Evolutionary conservation across 2,797 vertebrate genomes (phyloP).

Genomic region (Heteromormyrus szaboi): DNA sequence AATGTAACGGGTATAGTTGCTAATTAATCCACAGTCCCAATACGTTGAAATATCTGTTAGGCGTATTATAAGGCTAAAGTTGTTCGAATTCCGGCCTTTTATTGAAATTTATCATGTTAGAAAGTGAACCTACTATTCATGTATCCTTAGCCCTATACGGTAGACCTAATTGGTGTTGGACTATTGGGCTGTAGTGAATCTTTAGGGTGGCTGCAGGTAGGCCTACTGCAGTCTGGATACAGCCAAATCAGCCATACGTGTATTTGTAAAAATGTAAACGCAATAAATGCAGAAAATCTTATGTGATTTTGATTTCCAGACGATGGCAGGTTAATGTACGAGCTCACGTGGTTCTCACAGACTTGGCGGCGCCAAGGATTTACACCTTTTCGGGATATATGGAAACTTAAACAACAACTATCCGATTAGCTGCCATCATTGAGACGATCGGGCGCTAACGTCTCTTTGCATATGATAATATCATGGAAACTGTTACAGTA

Average conservation of each 20-base stretch:
- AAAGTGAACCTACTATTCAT: background rate
- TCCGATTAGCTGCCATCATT: constrained; percentile 66
- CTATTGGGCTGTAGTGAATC: background rate
- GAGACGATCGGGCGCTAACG: constrained; percentile 61
- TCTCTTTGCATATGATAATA: constrained; percentile 60
- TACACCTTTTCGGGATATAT: constrained; percentile 69
- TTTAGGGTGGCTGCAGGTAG: background rate
- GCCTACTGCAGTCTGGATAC: background rate
- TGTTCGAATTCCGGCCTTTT: background rate
- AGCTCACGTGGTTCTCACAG: constrained; percentile 55
- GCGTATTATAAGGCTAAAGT: background rate
- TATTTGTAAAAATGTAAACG: background rate
- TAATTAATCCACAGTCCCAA: background rate
- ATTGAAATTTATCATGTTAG: background rate
- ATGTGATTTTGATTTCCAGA: background rate
- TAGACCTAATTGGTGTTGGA: background rate
- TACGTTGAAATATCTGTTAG: background rate
- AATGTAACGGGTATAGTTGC: background rate
- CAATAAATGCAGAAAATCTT: background rate
- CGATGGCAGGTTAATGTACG: constrained; percentile 36
- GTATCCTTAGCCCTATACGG: background rate
- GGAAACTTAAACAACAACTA: constrained; percentile 64
- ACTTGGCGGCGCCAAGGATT: constrained; percentile 66
- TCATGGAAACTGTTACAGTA: constrained; percentile 31
- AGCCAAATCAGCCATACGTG: background rate